Evolutionary conservation across 2,113 vertebrate genomes (phyloP), one percentile per base, ranked within the genome.

Genomic region (Stigmatopora argus): DNA sequence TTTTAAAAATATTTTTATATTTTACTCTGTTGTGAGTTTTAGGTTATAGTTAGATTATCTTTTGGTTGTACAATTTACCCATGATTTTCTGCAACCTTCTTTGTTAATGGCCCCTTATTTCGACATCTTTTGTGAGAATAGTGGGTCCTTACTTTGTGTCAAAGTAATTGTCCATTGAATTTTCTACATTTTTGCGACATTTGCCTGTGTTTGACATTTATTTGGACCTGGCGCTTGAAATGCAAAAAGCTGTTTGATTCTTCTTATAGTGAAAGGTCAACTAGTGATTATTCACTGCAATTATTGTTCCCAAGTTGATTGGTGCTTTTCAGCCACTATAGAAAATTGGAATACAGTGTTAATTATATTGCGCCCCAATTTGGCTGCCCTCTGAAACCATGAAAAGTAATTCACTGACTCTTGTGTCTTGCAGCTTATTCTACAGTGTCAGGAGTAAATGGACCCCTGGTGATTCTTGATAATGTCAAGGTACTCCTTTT

Each of bases 381-480:
- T 57, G 62, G 7, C 35, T 62, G 65, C 65, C 64, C 47, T 74
- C 45, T 53, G 8, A 12, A 5, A 19, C 12, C 10, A 12, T 23
- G 21, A 13, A 23, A 8, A 41, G 26, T 56, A 17, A 15, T 31
- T 56, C 65, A 26, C 55, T 47, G 26, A 35, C 74, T 38, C 10
- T 74, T 7, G 8, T 77, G 12, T 70, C 34, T 81, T 84, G 48
- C 80, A 93, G 92, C 92, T 21, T 93, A 93, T 76, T 92, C 89
- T 7, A 92, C 91, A 19, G 91, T 93, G 47, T 92, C 91, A 0
- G 92, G 91, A 56, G 92, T 93, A 21, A 93, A 93, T 49, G 92
- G 92, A n/a, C 92, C 92, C 1, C 78, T 93, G 75, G 92, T 93
- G 62, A 92, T 93, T 72, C 78, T 93, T 82, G 92, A 93, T 73